Evolutionary conservation across 2,888 invertebrate genomes (phyloP), one percentile per base, ranked within the genome.

Genomic region (Eupeodes luniger): DNA sequence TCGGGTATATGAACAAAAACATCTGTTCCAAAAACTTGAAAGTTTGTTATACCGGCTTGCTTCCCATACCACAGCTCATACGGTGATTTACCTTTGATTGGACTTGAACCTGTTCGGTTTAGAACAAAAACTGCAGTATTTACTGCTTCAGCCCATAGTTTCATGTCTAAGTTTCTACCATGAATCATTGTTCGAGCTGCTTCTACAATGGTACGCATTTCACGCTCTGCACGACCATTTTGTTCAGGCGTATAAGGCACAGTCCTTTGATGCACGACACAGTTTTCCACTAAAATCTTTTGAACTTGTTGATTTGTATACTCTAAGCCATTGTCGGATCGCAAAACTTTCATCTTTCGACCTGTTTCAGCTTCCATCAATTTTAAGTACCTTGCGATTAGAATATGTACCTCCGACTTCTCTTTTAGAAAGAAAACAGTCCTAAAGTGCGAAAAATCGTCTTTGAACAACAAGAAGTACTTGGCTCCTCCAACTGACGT

Each of bases 61-160:
- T 83, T 64, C 4, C 77, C 85, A 88, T 81, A 80, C 89, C 89
- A 91, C n/a, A 91, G 64, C 66, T 92, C 91, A 87, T 85, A 91
- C 44, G 92, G 91, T 66, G 91, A 90, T 81, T 90, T 91, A n/a
- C 82, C 69, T 19, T 88, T 74, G 5, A 84, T 84, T 27, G 88
- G 59, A 53, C 89, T 90, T 12, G 89, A 87, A 55, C 90, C 91
- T 3, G 88, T 92, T 61, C 92, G 86, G 74, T 93, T 93, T 5
- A 93, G 83, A 44, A 92, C 79, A 80, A 91, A 92, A 2, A 91
- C 90, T 14, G 92, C 92, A 75, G 91, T 91, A 7, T 91, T 90
- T 0, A 92, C 91, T 4, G 93, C 93, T 89, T 93, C 93, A 5
- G 92, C 92, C 93, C 92, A 93, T 9, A 92, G 89, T 27, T 90